Percentiles rank a stretch among this genome's conserved stretches.
These are phyloP conservation scores for Sympetrum striolatum DNA, from an alignment of 2,888 invertebrate species.

Conservation along the genomic window DNA sequence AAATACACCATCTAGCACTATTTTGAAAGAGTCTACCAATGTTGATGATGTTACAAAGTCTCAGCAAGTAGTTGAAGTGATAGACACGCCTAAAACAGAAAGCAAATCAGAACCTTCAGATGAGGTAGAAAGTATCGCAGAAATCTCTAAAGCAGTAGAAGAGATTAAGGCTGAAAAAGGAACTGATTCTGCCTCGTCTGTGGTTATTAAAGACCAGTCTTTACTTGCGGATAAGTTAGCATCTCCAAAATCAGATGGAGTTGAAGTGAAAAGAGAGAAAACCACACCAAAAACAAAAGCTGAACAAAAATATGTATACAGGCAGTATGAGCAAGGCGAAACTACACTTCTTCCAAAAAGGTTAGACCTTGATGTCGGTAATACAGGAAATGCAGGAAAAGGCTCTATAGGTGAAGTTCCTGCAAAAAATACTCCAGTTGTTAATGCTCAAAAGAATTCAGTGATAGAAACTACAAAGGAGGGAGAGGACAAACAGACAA, in stretches of 20 bases:
- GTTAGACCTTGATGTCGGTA: not conserved
- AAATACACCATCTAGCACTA: not conserved
- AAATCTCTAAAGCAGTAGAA: not conserved
- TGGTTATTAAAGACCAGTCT: not conserved
- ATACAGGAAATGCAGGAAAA: not conserved
- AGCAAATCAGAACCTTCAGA: not conserved
- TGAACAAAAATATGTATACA: conserved; percentile 17
- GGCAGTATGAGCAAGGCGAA: conserved; percentile 16
- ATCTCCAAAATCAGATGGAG: not conserved
- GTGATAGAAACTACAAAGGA: not conserved
- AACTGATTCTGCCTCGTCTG: not conserved
- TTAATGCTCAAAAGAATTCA: not conserved
- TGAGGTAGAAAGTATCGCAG: not conserved
- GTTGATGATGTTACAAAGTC: not conserved
- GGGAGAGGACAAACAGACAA: not conserved
- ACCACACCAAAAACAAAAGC: conserved; percentile 37
- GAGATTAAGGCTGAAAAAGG: not conserved
- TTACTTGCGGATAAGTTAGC: not conserved
- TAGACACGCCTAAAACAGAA: conserved; percentile 2
- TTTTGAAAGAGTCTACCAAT: not conserved
- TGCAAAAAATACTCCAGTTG: not conserved
- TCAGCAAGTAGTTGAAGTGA: not conserved
- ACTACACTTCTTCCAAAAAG: not conserved
- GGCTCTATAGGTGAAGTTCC: not conserved
- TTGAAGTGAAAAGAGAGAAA: conserved; percentile 12